Percentiles rank a stretch among this genome's conserved stretches.
Evolutionary conservation across 2,888 invertebrate species (phyloP).

Genomic region (Metalampra italica): DNA sequence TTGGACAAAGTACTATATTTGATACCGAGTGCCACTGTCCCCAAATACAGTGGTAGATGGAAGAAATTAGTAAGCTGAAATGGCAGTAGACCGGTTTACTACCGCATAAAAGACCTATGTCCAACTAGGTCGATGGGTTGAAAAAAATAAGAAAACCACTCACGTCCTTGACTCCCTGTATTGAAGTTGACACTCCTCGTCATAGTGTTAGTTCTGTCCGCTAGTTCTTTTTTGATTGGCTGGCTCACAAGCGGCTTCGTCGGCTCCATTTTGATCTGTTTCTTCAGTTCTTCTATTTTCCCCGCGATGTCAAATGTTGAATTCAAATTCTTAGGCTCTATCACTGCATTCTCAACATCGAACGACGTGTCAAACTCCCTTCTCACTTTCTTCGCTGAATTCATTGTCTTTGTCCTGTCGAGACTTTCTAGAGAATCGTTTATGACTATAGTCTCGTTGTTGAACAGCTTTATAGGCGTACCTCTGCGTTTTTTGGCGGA

Average conservation of each 20-base stretch:
- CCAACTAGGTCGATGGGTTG: too few relatives aligned
- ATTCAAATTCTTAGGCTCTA: slow-evolving; percentile 54
- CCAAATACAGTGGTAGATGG: too few relatives aligned
- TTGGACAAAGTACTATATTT: too few relatives aligned
- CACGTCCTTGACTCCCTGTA: slow-evolving; percentile 34
- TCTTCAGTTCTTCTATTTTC: slow-evolving; percentile 44
- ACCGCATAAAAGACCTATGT: too few relatives aligned
- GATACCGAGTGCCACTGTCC: too few relatives aligned
- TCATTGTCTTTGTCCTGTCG: slow-evolving; percentile 46
- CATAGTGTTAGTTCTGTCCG: slow-evolving; percentile 57
- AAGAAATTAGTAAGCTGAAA: too few relatives aligned
- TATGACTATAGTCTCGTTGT: slow-evolving; percentile 64
- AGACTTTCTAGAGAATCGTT: slow-evolving; percentile 62
- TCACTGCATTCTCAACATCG: slow-evolving; percentile 40
- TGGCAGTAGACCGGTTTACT: too few relatives aligned
- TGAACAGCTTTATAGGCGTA: slow-evolving; percentile 56
- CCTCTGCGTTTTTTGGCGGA: slow-evolving; percentile 56
- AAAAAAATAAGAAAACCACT: background rate
- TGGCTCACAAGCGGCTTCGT: slow-evolving; percentile 17
- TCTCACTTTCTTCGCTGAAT: slow-evolving; percentile 60
- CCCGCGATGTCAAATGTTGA: slow-evolving; percentile 67
- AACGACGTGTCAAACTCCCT: slow-evolving; percentile 30
- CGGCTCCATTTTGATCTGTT: slow-evolving; percentile 32
- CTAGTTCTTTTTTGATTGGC: slow-evolving; percentile 44
- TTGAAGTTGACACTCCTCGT: slow-evolving; percentile 44